phyloP scores from a whole-genome alignment of 2,888 invertebrate genomes.

The Ochropleura leucogaster region DNA sequence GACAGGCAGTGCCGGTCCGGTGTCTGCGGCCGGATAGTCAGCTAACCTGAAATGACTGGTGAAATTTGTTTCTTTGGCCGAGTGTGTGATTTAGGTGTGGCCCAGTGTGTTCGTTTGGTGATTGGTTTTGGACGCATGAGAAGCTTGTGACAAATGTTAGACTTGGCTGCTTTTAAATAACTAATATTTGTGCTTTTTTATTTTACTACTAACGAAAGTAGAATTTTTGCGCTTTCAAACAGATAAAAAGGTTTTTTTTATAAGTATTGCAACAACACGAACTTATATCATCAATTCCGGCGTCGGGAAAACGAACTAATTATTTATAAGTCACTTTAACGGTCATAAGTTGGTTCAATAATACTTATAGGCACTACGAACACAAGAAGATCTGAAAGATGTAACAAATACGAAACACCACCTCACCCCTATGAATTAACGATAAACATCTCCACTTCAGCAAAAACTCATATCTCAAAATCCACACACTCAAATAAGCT shows the following conservation, averaged over 20 bases:
- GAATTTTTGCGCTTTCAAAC: background rate
- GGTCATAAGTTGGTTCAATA: background rate
- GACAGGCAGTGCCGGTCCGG: slow-evolving; percentile 54
- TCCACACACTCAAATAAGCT: slow-evolving; percentile 54
- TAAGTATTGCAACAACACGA: background rate
- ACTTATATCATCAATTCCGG: background rate
- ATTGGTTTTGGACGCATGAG: slow-evolving; percentile 25
- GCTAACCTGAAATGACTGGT: slow-evolving; percentile 59
- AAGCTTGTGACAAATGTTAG: background rate
- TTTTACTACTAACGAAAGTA: background rate
- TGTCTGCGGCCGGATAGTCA: slow-evolving; percentile 40
- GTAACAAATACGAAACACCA: background rate
- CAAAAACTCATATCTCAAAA: slow-evolving; percentile 49
- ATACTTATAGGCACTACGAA: background rate
- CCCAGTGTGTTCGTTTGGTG: slow-evolving; percentile 11
- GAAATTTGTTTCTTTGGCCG: slow-evolving; percentile 57
- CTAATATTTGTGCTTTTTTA: background rate
- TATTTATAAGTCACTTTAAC: background rate
- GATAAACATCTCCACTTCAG: slow-evolving; percentile 20
- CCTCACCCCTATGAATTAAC: slow-evolving; percentile 14
- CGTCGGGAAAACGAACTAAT: background rate
- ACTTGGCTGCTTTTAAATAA: background rate
- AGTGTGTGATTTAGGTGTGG: slow-evolving; percentile 38
- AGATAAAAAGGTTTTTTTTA: background rate
- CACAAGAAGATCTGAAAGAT: slow-evolving; percentile 6